Percentiles rank a stretch among this genome's conserved stretches.
Conservation (phyloP, 2,888 invertebrate genomes). For the Polymixis lichenea region DNA sequence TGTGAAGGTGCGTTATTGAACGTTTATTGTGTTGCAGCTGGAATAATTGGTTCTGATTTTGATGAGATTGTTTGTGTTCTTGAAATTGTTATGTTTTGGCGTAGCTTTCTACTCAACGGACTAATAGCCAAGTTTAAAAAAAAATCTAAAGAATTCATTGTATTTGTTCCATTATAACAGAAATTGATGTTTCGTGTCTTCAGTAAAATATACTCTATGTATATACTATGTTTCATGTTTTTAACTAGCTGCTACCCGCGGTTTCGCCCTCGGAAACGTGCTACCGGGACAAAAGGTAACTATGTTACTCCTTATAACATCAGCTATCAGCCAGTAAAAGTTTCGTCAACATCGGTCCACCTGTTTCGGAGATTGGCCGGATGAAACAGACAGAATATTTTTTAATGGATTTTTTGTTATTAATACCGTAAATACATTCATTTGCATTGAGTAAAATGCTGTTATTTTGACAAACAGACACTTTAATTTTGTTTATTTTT, state of each 20-base stretch:
- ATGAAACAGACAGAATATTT: no score
- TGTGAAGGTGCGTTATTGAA: conserved; percentile 16
- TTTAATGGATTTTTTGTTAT: no score
- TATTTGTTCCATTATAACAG: background rate
- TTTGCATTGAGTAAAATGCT: no score
- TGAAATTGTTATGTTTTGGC: background rate
- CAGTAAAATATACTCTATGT: background rate
- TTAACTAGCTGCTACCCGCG: background rate
- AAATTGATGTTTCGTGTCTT: background rate
- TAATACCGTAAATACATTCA: no score
- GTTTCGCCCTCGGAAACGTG: no score
- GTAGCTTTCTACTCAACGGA: background rate
- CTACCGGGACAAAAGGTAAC: no score
- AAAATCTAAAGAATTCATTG: background rate
- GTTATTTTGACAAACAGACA: no score
- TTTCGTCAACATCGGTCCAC: no score
- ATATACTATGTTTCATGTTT: background rate
- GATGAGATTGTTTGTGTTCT: conserved; percentile 6
- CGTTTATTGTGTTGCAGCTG: background rate
- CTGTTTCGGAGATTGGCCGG: no score
- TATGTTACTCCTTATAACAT: no score
- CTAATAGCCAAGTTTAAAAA: background rate
- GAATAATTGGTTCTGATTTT: conserved; percentile 13
- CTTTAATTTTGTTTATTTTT: no score
- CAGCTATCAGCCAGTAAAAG: no score